phyloP scores from a whole-genome alignment of 2,888 invertebrate genomes.

The Stenchaetothrips biformis region DNA sequence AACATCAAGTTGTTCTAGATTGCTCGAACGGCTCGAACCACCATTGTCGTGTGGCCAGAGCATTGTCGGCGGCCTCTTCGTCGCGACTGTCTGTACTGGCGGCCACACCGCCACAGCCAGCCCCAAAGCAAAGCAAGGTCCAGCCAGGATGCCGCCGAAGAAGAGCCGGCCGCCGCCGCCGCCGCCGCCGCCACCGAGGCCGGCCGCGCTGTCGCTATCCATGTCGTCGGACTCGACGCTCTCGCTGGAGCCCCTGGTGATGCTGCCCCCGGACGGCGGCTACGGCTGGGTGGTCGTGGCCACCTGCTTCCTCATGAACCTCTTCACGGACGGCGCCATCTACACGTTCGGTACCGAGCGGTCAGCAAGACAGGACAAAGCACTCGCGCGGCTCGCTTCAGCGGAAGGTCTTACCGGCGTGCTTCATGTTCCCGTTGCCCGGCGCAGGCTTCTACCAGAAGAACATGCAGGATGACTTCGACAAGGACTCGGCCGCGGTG shows the following conservation, averaged over 20 bases:
- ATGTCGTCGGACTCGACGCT: conserved; percentile 13
- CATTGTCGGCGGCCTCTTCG: neutral
- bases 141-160: neutral
- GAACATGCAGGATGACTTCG: neutral
- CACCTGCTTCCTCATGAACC: neutral
- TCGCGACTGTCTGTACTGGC: neutral
- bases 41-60: neutral
- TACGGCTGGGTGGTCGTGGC: conserved; percentile 10
- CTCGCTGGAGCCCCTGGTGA: conserved; percentile 4
- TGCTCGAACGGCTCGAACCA: neutral
- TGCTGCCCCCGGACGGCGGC: conserved; percentile 15
- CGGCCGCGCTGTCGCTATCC: neutral
- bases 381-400: too few relatives aligned
- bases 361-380: neutral
- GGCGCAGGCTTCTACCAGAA: conserved; percentile 15
- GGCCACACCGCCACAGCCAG: neutral
- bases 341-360: conserved; percentile 13
- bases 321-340: conserved; percentile 11
- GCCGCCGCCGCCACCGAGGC: neutral
- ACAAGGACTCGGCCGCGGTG: conserved; percentile 1
- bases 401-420: too few relatives aligned
- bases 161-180: neutral
- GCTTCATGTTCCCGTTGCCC: neutral
- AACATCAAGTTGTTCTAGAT: too few relatives aligned
- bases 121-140: neutral